A percentile compares a stretch with the other conserved stretches of the same genome.
phyloP scores from a whole-genome alignment of 2,888 invertebrate species.

The Drosophila aldrichi region DNA sequence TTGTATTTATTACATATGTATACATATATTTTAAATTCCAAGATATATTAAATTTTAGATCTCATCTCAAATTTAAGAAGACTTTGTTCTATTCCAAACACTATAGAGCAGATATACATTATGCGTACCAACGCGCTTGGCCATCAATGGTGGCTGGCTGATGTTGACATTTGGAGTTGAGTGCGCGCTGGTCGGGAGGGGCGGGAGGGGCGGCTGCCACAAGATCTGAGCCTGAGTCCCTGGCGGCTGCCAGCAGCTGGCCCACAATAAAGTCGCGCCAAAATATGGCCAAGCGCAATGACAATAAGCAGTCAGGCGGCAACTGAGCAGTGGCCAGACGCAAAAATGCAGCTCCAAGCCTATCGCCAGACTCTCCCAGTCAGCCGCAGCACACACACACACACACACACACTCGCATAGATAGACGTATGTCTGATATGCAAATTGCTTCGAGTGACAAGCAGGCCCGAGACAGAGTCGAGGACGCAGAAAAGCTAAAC shows the following conservation, averaged over 20 bases:
- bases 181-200: constrained; percentile 21
- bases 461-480: constrained; percentile 22
- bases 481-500: constrained; percentile 22
- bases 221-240: constrained; percentile 16
- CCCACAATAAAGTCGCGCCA: constrained; percentile 68
- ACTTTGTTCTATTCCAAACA: neutral
- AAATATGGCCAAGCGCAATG: constrained; percentile 71
- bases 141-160: constrained; percentile 14
- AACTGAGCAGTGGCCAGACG: constrained; percentile 54
- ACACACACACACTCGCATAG: constrained; percentile 10
- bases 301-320: constrained; percentile 70
- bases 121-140: constrained; percentile 62
- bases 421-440: constrained; percentile 59
- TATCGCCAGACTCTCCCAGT: constrained; percentile 66
- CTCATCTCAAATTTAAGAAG: no score
- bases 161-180: constrained; percentile 55
- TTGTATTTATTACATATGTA: no score
- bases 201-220: constrained; percentile 38
- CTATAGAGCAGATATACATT: constrained; percentile 30
- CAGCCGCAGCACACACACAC: neutral
- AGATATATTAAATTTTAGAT: no score
- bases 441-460: constrained; percentile 76
- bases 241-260: constrained; percentile 33
- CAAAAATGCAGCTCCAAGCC: constrained; percentile 62
- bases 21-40: no score